Evolutionary conservation across 1,140 invertebrate genomes (phyloP).

Genomic region (Bombus haemorrhoidalis): DNA sequence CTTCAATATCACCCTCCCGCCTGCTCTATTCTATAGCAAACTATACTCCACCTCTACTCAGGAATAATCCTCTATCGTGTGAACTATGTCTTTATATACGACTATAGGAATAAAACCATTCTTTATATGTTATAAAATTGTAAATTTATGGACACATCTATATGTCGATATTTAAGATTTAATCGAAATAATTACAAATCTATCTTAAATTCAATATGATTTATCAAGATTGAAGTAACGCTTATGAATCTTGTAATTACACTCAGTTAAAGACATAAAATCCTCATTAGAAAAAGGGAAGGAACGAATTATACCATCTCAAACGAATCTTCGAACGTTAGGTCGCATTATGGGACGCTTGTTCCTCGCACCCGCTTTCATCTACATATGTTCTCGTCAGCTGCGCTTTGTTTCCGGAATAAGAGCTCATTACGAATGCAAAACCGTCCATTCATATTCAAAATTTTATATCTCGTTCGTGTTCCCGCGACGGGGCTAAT

Average conservation of each 20-base stretch:
- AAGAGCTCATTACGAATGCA: slow-evolving; percentile 90
- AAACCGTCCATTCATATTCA: slow-evolving; percentile 94
- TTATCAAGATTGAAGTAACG: background rate
- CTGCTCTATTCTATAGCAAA: slow-evolving; percentile 41
- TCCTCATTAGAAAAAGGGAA: background rate
- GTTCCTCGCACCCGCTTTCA: slow-evolving; percentile 77
- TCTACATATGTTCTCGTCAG: slow-evolving; percentile 87
- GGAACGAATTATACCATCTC: background rate
- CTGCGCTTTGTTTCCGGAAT: slow-evolving; percentile 85
- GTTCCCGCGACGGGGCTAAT: slow-evolving; percentile 77
- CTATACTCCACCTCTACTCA: slow-evolving; percentile 29
- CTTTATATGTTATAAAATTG: background rate
- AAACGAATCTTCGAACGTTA: slow-evolving; percentile 17
- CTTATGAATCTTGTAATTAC: background rate
- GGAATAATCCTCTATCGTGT: background rate
- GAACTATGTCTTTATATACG: slow-evolving; percentile 51
- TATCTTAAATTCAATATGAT: background rate
- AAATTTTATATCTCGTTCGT: slow-evolving; percentile 90
- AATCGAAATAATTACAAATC: background rate
- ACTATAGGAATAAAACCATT: slow-evolving; percentile 8
- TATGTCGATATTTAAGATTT: background rate
- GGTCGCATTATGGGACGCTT: slow-evolving; percentile 41
- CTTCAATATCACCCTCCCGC: slow-evolving; percentile 32
- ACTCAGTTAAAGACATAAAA: background rate
- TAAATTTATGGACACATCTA: background rate